Base-by-base conservation (phyloP, 2,797 vertebrate genomes). In the Danio kyathit region DNA sequence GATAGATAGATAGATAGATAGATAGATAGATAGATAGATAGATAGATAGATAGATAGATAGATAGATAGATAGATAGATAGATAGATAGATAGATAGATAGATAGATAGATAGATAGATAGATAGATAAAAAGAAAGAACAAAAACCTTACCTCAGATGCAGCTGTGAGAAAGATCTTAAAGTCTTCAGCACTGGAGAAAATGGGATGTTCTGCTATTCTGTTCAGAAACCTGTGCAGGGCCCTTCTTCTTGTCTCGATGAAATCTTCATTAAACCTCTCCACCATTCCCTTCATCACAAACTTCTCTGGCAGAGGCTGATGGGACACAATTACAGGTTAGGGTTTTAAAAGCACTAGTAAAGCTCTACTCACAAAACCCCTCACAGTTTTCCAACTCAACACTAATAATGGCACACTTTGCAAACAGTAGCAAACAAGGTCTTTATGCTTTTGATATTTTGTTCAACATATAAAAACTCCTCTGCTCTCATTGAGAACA, bases 291-390 rank as follows among this genome's bases (percentile, higher is more conserved):
- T 95, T 98, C 92, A 99, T 95, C 84, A 99, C 95, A 90, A 99
- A 99, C 92, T 99, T 99, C 90, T 99, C 97, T 2, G 98, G 98
- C 74, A 99, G 92, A 0, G 98, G 98, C 98, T 99, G 86, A 80
- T 59, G 57, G 29, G 29, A 29, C 29, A 29, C 29, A 29, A 29
- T 29, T 29, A 29, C 29, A 29, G 1, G 29, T 29, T 29, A 29
- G 29, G 29, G 3, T 29, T 29, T 29, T 29, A 29, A 29, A 29
- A 3, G 1, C 29, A 3, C 29, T 29, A 29, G 29, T 29, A 29
- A 29, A 29, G 29, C 29, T 29, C 29, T 29, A 29, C 29, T 29
- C 29, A 29, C n/a, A n/a, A n/a, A n/a, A n/a, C n/a, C n/a, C n/a
- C n/a, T n/a, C n/a, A n/a, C n/a, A n/a, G n/a, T n/a, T n/a, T n/a